Percentiles rank a stretch among this genome's conserved stretches.
Conservation (phyloP, 2,797 vertebrate species). For the Monodelphis domestica region DNA sequence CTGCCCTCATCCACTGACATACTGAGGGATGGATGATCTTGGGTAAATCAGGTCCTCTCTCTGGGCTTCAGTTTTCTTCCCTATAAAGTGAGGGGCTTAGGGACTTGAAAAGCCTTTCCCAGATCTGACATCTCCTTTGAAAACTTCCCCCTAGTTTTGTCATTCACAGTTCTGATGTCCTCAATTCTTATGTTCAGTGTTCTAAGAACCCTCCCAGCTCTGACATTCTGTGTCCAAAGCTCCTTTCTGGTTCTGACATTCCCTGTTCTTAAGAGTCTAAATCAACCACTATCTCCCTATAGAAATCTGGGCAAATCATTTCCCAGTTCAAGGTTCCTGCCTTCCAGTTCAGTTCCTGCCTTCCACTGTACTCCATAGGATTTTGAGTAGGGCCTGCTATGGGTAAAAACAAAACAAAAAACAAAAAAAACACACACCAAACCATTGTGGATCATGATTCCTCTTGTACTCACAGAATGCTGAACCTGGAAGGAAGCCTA, state of each 20-base stretch:
- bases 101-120: neutral
- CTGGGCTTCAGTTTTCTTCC: neutral
- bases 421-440: too few species aligned
- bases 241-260: neutral
- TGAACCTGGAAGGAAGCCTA: neutral
- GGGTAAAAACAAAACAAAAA: neutral
- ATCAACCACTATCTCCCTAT: neutral
- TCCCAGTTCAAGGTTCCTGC: neutral
- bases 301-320: neutral
- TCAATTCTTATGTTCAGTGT: neutral
- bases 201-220: neutral
- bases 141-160: neutral
- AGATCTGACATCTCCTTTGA: neutral
- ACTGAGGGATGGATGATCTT: neutral
- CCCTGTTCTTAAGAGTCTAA: neutral
- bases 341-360: too few species aligned
- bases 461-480: neutral
- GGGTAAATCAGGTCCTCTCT: neutral
- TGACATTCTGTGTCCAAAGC: neutral
- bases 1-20: neutral
- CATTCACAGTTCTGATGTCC: neutral
- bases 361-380: neutral
- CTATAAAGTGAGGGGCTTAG: neutral
- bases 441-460: neutral
- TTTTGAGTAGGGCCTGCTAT: neutral